Base-by-base conservation (phyloP, 2,888 invertebrate genomes). In the Acheta domesticus region DNA sequence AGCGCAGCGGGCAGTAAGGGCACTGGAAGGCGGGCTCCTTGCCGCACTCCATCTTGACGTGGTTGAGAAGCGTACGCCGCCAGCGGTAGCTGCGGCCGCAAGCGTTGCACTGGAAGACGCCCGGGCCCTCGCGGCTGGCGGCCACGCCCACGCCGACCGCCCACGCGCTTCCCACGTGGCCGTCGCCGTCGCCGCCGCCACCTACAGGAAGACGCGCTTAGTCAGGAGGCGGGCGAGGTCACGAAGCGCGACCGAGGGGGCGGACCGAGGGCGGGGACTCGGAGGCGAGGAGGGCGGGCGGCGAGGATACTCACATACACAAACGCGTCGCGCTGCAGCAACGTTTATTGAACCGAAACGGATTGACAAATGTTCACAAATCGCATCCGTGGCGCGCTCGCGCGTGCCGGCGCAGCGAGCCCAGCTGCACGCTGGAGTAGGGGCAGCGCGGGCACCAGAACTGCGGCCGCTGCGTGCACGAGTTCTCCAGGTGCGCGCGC, bases 11-110 rank as follows among this genome's bases (percentile, higher is more conserved):
- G 78, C 84, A 84, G 77, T 83, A 83, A n/a, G 83, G 83, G 81
- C 84, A 84, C 74, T 81, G 80, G 78, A 83, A 83, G 78, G 82
- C 81, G 50, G 82, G 82, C 73, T 82, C 82, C 74, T 82, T 81
- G 83, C 82, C 82, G 77, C 89, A 89, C 83, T 89, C 89, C 79
- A 86, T 85, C 80, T 85, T 86, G 81, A 85, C 84, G 80, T 86
- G 86, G 75, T 50, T 77, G 8, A 20, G 36, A 11, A 80, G 49
- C 11, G 76, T 76, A 20, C 62, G 49, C 48, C 49, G 50, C 78
- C 77, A 76, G n/a, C 74, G 75, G 75, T 80, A 80, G 14, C 50
- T 73, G 21, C 80, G 80, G 62, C 81, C 81, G 48, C 81, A 81
- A 12, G 74, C 75, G 36, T 49, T 49, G 76, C 81, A 81, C 19